These are phyloP conservation scores for Heliconius aoede DNA, from an alignment of 2,888 invertebrate species.

Conservation along the genomic window DNA sequence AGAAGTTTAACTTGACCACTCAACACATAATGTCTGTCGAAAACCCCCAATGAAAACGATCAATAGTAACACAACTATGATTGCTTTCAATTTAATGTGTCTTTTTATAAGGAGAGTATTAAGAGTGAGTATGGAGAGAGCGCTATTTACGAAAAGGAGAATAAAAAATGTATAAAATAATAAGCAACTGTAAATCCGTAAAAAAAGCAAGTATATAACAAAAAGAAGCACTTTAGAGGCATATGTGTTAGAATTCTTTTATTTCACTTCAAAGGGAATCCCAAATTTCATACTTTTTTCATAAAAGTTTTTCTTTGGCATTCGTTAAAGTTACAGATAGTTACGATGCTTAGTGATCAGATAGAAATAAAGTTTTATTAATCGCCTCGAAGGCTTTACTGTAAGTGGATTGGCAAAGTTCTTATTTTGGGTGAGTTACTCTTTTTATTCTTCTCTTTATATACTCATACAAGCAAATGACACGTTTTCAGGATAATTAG, in stretches of 20 bases:
- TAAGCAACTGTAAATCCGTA: neutral
- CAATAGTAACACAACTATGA: too few species aligned
- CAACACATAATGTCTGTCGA: too few species aligned
- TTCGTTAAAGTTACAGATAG: constrained; percentile 33
- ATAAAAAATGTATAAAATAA: neutral
- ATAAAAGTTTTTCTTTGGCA: constrained; percentile 32
- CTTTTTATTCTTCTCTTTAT: too few species aligned
- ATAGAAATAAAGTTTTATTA: constrained; percentile 4
- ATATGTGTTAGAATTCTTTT: constrained; percentile 14
- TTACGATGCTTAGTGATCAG: constrained; percentile 7
- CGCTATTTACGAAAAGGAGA: neutral
- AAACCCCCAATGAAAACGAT: too few species aligned
- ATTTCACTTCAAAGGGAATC: constrained; percentile 8
- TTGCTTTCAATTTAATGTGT: too few species aligned
- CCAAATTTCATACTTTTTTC: constrained; percentile 23
- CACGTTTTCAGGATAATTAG: too few species aligned
- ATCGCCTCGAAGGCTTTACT: neutral
- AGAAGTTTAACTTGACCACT: too few species aligned
- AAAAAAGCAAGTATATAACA: neutral
- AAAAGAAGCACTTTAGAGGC: neutral
- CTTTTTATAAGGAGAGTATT: too few species aligned
- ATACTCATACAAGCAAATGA: too few species aligned
- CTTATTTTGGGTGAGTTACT: neutral
- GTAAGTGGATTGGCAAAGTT: neutral
- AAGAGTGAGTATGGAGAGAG: too few species aligned